Base-by-base conservation (phyloP, 2,888 invertebrate genomes). In the Agrochola litura region DNA sequence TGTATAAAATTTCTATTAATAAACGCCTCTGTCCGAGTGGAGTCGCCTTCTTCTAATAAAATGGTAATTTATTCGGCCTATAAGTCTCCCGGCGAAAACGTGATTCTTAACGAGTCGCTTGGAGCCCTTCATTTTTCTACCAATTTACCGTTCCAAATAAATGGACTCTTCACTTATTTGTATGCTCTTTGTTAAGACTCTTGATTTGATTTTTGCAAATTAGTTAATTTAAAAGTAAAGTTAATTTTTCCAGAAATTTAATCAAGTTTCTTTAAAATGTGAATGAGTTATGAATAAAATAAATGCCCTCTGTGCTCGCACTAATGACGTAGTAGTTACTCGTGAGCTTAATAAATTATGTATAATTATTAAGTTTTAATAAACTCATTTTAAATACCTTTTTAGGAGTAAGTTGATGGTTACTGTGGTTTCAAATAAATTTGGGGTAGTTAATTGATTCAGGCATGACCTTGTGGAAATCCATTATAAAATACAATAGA, bases 21-120 rank as follows among this genome's bases (percentile, higher is more conserved):
- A 92, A 92, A 88, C 89, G 82, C 82, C 86, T 89, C 86, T 81
- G 89, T 88, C 88, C 89, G 74, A 85, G 86, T 83, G 82, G 72
- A 87, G 75, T 81, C 80, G 86, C 88, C 88, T 89, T 86, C 85
- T 86, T 78, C 68, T 84, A 86, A 86, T 84, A 83, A 75, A 93
- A 94, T 94, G 94, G 91, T 93, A 95, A 95, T 94, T 90, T 94
- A 95, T 94, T 91, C 93, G 71, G 87, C 85, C 91, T 89, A 92
- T 93, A 93, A 92, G 91, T 93, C 93, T 90, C 84, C 64, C 82
- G 85, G 89, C 88, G 89, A 87, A 89, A 92, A 91, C 91, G 91
- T 84, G 87, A 82, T 71, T 91, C 90, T 87, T 94, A 94, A 93
- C 92, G 92, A 93, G 92, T 83, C 88, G 89, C 90, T 85, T 65